A percentile compares a stretch with the other conserved stretches of the same genome.
phyloP scores from a whole-genome alignment of 2,888 invertebrate species.

The Drosophila algonquin region DNA sequence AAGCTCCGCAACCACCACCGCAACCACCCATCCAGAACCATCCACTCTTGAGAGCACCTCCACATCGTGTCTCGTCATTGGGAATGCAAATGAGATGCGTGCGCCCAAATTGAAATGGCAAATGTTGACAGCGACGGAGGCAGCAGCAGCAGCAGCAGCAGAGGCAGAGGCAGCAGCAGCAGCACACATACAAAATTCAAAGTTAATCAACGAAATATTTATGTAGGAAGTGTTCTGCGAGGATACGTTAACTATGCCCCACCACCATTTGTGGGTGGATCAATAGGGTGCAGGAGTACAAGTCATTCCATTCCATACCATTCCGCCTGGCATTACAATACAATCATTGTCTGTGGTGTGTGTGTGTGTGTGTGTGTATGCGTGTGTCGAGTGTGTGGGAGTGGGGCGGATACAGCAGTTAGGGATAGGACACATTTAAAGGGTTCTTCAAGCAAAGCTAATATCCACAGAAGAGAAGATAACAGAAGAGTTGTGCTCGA shows the following conservation, averaged over 20 bases:
- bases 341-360: background rate
- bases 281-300: constrained; percentile 16
- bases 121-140: constrained; percentile 42
- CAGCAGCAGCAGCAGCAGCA: background rate
- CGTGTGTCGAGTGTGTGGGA: background rate
- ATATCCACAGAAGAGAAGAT: too few species aligned
- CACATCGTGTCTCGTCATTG: constrained; percentile 28
- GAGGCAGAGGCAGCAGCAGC: background rate
- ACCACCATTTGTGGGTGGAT: constrained; percentile 5
- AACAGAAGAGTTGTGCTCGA: too few species aligned
- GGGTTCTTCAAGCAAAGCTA: background rate
- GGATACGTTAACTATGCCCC: constrained; percentile 39
- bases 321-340: background rate
- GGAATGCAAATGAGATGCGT: constrained; percentile 63
- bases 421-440: background rate
- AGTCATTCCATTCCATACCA: background rate
- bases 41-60: background rate
- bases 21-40: background rate
- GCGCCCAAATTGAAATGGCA: constrained; percentile 59
- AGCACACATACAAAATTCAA: constrained; percentile 39
- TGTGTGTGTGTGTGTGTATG: background rate
- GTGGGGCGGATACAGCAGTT: background rate
- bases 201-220: constrained; percentile 70
- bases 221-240: constrained; percentile 40
- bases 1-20: background rate